Conservation (phyloP, 2,888 invertebrate genomes). For the Xestia c-nigrum region DNA sequence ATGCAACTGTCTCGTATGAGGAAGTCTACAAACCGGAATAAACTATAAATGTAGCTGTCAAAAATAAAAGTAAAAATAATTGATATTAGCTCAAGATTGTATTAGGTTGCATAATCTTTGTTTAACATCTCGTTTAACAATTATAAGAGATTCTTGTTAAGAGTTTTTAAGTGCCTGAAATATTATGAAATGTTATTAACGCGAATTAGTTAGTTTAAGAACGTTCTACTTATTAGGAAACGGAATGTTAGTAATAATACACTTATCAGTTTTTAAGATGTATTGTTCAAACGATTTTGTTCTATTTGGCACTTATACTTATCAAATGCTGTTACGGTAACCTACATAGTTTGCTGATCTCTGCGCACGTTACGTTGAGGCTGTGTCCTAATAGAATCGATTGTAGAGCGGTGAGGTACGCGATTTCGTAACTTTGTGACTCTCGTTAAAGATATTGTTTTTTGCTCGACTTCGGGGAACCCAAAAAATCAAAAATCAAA, state of each 20-base stretch:
- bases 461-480: too few relatives aligned
- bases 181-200: slow-evolving; percentile 38
- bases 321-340: background rate
- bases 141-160: slow-evolving; percentile 15
- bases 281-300: slow-evolving; percentile 4
- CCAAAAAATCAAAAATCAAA: too few relatives aligned
- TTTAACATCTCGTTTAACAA: slow-evolving; percentile 22
- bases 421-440: background rate
- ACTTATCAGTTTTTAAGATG: slow-evolving; percentile 4
- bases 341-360: background rate
- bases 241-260: background rate
- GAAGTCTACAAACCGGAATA: slow-evolving; percentile 21
- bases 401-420: background rate
- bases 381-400: background rate
- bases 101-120: slow-evolving; percentile 29
- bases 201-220: background rate
- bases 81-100: slow-evolving; percentile 28
- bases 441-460: background rate
- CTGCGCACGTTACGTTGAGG: background rate
- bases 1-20: slow-evolving; percentile 35
- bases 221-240: slow-evolving; percentile 28
- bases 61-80: slow-evolving; percentile 44
- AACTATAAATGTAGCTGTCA: slow-evolving; percentile 8
- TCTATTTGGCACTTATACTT: background rate
- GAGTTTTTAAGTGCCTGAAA: slow-evolving; percentile 9